Evolutionary conservation across 2,888 invertebrate genomes (phyloP).

Genomic region (Herminia tarsipennalis): DNA sequence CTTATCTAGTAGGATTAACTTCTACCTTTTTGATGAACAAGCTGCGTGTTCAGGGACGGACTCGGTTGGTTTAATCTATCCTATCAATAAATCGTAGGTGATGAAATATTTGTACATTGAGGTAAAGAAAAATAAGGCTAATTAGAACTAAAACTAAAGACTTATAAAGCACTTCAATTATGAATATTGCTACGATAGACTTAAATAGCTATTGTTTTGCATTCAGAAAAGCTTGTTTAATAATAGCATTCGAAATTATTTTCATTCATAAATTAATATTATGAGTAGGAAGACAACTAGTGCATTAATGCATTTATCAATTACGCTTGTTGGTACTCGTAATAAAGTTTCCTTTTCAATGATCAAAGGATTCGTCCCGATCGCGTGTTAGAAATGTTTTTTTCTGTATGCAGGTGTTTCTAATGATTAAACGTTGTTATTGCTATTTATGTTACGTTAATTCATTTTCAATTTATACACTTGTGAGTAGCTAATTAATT

Average conservation of each 20-base stretch:
- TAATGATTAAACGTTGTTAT: constrained; percentile 33
- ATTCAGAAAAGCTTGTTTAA: too few species aligned
- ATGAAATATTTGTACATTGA: too few species aligned
- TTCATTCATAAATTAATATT: too few species aligned
- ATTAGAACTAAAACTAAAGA: too few species aligned
- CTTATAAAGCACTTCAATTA: too few species aligned
- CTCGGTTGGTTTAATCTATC: too few species aligned
- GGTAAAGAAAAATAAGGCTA: background rate
- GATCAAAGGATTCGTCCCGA: constrained; percentile 45
- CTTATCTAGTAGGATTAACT: constrained; percentile 61
- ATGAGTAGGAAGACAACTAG: constrained; percentile 27
- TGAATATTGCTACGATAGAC: too few species aligned
- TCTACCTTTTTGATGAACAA: constrained; percentile 70
- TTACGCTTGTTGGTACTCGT: too few species aligned
- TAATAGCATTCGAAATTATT: too few species aligned
- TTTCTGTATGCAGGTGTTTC: constrained; percentile 29
- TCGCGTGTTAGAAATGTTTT: constrained; percentile 43
- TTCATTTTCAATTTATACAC: constrained; percentile 16
- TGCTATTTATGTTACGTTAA: constrained; percentile 27
- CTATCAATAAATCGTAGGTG: too few species aligned
- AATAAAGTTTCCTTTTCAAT: constrained; percentile 40
- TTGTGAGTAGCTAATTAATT: too few species aligned
- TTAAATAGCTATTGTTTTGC: too few species aligned
- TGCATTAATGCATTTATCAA: constrained; percentile 27
- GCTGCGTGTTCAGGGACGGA: constrained; percentile 60